Conservation (phyloP, 2,888 invertebrate genomes). For the Tanypteryx hageni region DNA sequence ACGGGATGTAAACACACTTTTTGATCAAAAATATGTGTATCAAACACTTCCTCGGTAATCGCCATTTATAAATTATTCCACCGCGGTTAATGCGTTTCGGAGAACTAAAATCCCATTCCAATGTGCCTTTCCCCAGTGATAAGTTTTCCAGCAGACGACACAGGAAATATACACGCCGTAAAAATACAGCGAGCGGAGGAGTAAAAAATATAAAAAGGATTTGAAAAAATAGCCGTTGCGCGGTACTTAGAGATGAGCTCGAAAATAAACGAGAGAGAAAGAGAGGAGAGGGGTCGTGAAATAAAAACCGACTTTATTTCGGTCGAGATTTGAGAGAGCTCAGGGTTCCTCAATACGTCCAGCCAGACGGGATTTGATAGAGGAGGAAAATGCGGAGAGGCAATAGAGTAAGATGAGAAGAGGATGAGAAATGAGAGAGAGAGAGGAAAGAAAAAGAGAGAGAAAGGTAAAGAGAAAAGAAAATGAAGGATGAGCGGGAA, state of each 20-base stretch:
- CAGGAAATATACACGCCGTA: conserved; percentile 17
- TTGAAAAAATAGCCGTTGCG: neutral
- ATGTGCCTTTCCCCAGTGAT: neutral
- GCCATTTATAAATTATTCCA: too few species aligned
- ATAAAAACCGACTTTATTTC: neutral
- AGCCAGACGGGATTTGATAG: neutral
- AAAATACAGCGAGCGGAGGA: neutral
- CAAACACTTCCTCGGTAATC: too few species aligned
- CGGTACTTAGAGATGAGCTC: neutral
- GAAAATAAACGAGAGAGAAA: neutral
- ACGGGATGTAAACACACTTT: too few species aligned
- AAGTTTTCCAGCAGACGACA: neutral
- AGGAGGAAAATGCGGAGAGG: neutral
- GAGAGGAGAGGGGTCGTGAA: neutral
- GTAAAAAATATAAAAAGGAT: neutral
- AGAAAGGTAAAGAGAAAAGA: neutral
- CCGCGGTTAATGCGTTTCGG: too few species aligned
- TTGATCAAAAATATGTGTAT: too few species aligned
- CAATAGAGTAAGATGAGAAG: too few species aligned
- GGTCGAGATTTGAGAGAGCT: neutral
- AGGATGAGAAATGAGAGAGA: too few species aligned
- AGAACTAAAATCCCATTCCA: neutral
- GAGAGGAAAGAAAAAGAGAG: too few species aligned
- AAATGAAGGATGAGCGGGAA: neutral
- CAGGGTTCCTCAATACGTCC: neutral